Evolutionary conservation across 1,140 invertebrate species (phyloP).

Genomic region (Fopius arisanus): DNA sequence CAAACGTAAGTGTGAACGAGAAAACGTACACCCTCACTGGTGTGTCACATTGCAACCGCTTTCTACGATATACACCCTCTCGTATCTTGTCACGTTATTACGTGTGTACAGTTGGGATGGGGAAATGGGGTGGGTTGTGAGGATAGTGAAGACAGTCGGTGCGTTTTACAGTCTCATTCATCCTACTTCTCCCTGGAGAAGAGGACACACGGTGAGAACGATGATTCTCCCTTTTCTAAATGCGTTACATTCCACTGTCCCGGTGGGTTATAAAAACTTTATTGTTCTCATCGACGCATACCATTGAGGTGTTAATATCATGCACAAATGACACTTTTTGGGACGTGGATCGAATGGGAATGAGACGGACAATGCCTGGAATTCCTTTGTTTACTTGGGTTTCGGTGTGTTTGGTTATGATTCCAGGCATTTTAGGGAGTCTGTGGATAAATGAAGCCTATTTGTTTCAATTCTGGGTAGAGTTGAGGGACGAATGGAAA

Average conservation of each 20-base stretch:
- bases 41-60: not conserved
- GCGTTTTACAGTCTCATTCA: slow-evolving; percentile 30
- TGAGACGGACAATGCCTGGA: not conserved
- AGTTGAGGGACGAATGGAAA: not conserved
- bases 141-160: slow-evolving; percentile 5
- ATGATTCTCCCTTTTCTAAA: not conserved
- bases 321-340: not conserved
- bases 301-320: not conserved
- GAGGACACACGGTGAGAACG: not conserved
- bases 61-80: not conserved
- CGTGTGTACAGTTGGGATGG: not conserved
- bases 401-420: not conserved
- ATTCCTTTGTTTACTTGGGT: not conserved
- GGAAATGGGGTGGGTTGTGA: too few species aligned
- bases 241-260: not conserved
- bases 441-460: not conserved
- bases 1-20: not conserved
- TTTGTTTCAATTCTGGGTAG: not conserved
- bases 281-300: not conserved
- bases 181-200: not conserved
- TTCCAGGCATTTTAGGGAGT: not conserved
- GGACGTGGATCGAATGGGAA: not conserved
- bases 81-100: slow-evolving; percentile 9
- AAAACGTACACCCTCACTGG: not conserved
- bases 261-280: not conserved